phyloP scores from a whole-genome alignment of 2,888 invertebrate species.

The Rotaria sp. region DNA sequence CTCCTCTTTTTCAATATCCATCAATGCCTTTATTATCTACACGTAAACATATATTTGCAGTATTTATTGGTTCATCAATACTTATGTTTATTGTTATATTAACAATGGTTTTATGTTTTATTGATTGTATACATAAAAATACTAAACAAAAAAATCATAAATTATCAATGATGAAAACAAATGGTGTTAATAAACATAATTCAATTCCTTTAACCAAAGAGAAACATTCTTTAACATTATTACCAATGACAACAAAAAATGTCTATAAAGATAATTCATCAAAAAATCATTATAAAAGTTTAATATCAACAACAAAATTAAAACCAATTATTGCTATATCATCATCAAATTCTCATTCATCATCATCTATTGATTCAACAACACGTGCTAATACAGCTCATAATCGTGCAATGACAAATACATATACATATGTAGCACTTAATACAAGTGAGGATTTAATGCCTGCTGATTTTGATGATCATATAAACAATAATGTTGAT shows the following conservation, averaged over 20 bases:
- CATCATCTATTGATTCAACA: constrained; percentile 8
- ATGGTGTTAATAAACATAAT: neutral
- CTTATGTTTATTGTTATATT: neutral
- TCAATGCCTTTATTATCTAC: neutral
- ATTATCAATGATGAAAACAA: neutral
- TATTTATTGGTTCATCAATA: neutral
- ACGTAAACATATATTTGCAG: neutral
- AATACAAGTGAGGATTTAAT: neutral
- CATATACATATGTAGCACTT: neutral
- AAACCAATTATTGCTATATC: neutral
- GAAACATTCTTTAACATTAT: neutral
- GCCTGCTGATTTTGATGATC: neutral
- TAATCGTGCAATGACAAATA: neutral
- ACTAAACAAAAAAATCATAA: neutral
- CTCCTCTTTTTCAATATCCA: neutral
- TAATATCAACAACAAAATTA: neutral
- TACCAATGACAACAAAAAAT: neutral
- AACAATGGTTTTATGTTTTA: constrained; percentile 3
- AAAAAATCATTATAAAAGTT: neutral
- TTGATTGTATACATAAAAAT: neutral
- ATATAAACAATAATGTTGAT: neutral
- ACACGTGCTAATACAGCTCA: neutral
- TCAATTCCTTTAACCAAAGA: neutral
- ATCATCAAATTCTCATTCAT: neutral
- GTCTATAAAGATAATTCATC: neutral